These are phyloP conservation scores for Paradisaea rubra DNA, from an alignment of 2,113 vertebrate genomes.

Conservation along the genomic window DNA sequence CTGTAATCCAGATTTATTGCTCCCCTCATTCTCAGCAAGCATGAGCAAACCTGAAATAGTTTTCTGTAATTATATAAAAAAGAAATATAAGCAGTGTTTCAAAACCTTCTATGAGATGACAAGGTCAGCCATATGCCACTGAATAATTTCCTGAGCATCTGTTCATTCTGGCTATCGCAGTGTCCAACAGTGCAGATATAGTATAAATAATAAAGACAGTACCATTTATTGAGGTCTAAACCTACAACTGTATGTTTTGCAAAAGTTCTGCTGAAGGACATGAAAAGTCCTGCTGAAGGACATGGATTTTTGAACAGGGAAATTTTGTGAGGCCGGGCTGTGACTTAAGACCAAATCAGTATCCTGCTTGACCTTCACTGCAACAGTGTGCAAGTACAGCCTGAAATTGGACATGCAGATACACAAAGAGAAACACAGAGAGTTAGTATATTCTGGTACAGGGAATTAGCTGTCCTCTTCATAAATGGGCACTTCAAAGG, in stretches of 20 bases:
- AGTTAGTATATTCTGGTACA: not conserved
- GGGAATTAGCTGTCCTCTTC: not conserved
- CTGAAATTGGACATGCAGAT: not conserved
- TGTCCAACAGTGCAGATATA: not conserved
- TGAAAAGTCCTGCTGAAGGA: not conserved
- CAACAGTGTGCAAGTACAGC: not conserved
- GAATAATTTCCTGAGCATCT: conserved; percentile 11
- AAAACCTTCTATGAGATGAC: not conserved
- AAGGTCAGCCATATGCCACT: not conserved
- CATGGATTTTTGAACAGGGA: not conserved
- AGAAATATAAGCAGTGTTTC: not conserved
- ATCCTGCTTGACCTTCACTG: not conserved
- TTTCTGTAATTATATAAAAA: conserved; percentile 6
- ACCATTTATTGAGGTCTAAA: not conserved
- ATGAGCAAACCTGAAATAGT: not conserved
- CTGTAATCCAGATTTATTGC: conserved; percentile 12
- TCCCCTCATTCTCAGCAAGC: not conserved
- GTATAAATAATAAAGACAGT: not conserved
- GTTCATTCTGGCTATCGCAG: not conserved
- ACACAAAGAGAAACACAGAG: not conserved
- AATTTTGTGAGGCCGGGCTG: not conserved
- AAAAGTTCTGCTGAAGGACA: not conserved
- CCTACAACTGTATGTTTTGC: not conserved
- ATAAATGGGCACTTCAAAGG: not conserved
- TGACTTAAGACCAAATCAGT: not conserved